phyloP scores from a whole-genome alignment of 2,113 vertebrate genomes.

The Paralichthys olivaceus region DNA sequence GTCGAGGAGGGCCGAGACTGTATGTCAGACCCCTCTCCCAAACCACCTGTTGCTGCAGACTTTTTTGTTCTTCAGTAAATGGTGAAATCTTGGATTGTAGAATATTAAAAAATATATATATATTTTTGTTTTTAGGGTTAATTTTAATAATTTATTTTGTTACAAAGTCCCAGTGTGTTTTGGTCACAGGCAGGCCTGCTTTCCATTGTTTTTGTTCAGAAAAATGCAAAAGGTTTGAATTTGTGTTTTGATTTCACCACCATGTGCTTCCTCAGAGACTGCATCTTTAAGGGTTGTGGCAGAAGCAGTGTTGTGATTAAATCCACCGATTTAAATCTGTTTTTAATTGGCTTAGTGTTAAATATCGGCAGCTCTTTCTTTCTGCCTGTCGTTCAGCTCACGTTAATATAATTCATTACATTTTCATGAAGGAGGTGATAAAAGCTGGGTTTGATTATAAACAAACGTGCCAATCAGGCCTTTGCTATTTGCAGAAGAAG shows the following conservation, averaged over 20 bases:
- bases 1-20: neutral
- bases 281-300: constrained; percentile 3
- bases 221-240: constrained; percentile 5
- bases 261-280: constrained; percentile 58
- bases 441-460: neutral
- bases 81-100: constrained; percentile 42
- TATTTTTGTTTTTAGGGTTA: constrained; percentile 42
- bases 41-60: constrained; percentile 48
- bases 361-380: neutral
- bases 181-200: constrained; percentile 56
- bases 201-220: constrained; percentile 30
- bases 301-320: constrained; percentile 15
- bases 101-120: constrained; percentile 44
- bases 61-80: constrained; percentile 48
- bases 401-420: neutral
- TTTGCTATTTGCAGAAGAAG: constrained; percentile 12
- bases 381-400: constrained; percentile 8
- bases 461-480: neutral
- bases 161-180: constrained; percentile 40
- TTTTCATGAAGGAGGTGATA: neutral
- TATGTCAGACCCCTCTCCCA: constrained; percentile 2
- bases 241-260: constrained; percentile 10
- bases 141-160: constrained; percentile 82
- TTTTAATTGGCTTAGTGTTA: constrained; percentile 8
- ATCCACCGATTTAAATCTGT: neutral